Evolutionary conservation across 2,113 vertebrate genomes (phyloP), one percentile per base, ranked within the genome.

Genomic region (Oophaga pumilio): DNA sequence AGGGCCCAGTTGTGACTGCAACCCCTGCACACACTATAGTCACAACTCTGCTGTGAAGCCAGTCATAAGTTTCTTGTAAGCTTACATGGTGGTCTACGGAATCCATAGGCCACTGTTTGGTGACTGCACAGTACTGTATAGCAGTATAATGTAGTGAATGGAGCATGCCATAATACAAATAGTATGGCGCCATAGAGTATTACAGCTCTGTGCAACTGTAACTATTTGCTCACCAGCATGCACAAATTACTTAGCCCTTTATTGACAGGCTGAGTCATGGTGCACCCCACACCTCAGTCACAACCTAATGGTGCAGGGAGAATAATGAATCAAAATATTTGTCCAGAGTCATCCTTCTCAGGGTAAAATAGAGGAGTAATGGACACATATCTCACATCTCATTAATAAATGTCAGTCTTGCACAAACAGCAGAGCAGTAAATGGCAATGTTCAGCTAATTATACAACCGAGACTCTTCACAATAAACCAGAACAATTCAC

Each of bases 361-460:
- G 28, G 49, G 12, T 77, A n/a, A n/a, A 78, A 56, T 15, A 26
- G 52, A 78, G 53, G 26, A 79, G 26, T 24, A 59, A 22, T 28
- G 53, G 10, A 79, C 50, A 49, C 15, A 82, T 66, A 82, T n/a
- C 33, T 82, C 20, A 52, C 43, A 68, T 82, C 59, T 82, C 79
- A 49, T 64, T 68, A 24, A n/a, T 66, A 82, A 50, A 7, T 66
- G 60, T 60, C 77, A 11, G 8, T 14, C 78, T 52, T 52, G 49
- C 20, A 82, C 80, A 82, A 52, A 64, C 14, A 33, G 56, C 26
- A 33, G 14, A 80, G 76, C 9, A 22, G 6, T 80, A 22, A 82
- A 64, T 64, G 62, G 43, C 62, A 66, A 15, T 26, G 80, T 49
- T 49, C 80, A 68, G 60, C 80, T 82, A 82, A 82, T 82, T 64